Conservation (phyloP, 2,113 vertebrate genomes). For the Corydoras maculifer region DNA sequence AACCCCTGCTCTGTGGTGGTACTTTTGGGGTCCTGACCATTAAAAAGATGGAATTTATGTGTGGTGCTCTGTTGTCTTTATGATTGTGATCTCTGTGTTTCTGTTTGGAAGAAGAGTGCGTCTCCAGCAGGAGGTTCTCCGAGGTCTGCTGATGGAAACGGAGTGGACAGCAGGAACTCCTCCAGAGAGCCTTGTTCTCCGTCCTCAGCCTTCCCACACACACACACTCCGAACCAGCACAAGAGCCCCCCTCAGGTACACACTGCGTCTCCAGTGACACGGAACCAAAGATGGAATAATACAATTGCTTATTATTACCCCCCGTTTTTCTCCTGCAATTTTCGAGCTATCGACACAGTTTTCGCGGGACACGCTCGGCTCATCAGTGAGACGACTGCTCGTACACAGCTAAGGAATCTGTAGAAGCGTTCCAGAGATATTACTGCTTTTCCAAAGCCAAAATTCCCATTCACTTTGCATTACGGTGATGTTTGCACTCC, state of each 20-base stretch:
- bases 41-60: neutral
- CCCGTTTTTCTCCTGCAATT: too few relatives aligned
- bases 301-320: too few relatives aligned
- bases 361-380: too few relatives aligned
- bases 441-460: too few relatives aligned
- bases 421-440: too few relatives aligned
- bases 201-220: slow-evolving; percentile 21
- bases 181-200: slow-evolving; percentile 32
- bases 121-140: slow-evolving; percentile 28
- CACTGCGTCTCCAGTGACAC: neutral
- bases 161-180: slow-evolving; percentile 18
- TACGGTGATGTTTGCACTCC: too few relatives aligned
- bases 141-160: slow-evolving; percentile 31
- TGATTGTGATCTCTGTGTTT: neutral
- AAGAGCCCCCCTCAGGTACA: slow-evolving; percentile 35
- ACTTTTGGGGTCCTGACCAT: too few relatives aligned
- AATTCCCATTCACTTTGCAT: too few relatives aligned
- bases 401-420: too few relatives aligned
- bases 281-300: neutral
- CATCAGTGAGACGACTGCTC: too few relatives aligned
- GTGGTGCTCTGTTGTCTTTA: neutral
- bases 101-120: slow-evolving; percentile 16
- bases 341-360: too few relatives aligned
- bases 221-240: slow-evolving; percentile 31
- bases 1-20: too few relatives aligned